Percentiles rank a stretch among this genome's conserved stretches.
Conservation (phyloP, 2,113 vertebrate species). For the Cercocebus atys region DNA sequence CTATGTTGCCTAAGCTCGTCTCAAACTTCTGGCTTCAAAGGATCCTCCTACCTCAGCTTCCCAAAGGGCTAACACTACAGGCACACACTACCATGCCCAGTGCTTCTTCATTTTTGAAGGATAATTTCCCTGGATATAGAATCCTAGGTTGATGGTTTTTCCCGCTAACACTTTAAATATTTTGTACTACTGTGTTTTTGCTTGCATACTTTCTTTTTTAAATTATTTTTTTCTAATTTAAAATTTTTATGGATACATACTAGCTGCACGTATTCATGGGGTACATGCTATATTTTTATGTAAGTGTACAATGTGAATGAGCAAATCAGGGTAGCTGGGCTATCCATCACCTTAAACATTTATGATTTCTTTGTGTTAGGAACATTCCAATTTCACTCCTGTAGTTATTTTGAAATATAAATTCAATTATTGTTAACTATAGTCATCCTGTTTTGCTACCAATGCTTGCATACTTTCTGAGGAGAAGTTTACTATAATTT, state of each 20-base stretch:
- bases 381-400: not conserved
- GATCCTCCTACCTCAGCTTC: not conserved
- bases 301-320: not conserved
- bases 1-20: too few species aligned
- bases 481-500: not conserved
- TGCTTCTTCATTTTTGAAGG: not conserved
- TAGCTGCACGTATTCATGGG: not conserved
- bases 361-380: not conserved
- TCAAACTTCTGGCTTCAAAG: not conserved
- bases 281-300: not conserved
- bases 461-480: not conserved
- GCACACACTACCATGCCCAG: not conserved
- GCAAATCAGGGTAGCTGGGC: not conserved
- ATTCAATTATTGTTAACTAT: not conserved
- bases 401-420: not conserved
- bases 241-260: not conserved
- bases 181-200: not conserved
- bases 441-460: not conserved
- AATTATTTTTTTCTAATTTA: not conserved
- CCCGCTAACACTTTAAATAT: not conserved
- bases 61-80: not conserved
- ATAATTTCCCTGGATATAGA: not conserved
- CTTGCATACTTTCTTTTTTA: not conserved
- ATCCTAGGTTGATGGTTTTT: not conserved
- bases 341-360: not conserved